These are phyloP conservation scores for Lamellibrachia columna DNA, from an alignment of 2,888 invertebrate species.

Conservation along the genomic window DNA sequence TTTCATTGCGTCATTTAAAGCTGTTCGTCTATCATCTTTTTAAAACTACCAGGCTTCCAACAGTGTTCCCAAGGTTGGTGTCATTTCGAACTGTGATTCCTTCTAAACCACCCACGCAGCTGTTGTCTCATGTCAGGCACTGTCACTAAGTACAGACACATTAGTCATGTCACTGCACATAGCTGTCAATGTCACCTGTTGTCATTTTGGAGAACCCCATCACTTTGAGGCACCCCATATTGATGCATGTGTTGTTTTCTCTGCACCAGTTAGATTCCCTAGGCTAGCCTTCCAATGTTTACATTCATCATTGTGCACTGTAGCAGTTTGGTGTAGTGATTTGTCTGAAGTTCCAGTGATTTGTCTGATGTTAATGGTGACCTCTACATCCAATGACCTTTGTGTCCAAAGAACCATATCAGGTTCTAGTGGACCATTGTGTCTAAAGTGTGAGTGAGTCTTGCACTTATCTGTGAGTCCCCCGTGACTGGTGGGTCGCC, in stretches of 20 bases:
- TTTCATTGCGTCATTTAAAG: background rate
- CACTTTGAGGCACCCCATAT: background rate
- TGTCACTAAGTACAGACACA: background rate
- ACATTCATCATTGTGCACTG: background rate
- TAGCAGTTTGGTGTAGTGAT: background rate
- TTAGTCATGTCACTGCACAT: background rate
- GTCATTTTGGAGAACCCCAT: background rate
- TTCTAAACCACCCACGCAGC: background rate
- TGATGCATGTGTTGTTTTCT: background rate
- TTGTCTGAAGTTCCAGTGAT: background rate
- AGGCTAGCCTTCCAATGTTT: background rate
- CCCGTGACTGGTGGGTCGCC: no score
- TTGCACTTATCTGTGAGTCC: no score
- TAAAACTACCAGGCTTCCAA: constrained; percentile 8
- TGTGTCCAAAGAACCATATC: no score
- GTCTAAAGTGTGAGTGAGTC: no score
- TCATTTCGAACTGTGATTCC: background rate
- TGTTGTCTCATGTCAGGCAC: background rate
- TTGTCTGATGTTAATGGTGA: no score
- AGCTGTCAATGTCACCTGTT: background rate
- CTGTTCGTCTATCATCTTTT: background rate
- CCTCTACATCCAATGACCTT: no score
- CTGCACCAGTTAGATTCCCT: background rate
- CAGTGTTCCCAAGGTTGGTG: background rate
- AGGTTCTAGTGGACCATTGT: no score